Evolutionary conservation across 2,113 vertebrate species (phyloP).

Genomic region (Cyprinus carpio): DNA sequence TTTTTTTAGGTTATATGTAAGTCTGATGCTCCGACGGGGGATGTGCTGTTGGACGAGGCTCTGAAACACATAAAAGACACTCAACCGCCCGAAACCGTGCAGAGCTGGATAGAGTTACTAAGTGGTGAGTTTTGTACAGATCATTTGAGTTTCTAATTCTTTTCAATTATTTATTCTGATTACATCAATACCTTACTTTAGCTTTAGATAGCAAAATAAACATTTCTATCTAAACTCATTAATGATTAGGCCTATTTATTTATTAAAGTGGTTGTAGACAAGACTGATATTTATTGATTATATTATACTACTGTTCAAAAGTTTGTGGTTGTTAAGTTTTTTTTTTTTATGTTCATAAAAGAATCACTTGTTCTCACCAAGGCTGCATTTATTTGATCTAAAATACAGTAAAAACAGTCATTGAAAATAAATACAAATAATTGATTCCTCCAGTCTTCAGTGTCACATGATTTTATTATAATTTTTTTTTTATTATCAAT

Average conservation of each 20-base stretch:
- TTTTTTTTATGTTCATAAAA: not conserved
- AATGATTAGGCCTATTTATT: no score
- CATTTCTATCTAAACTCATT: not conserved
- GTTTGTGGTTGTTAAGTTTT: not conserved
- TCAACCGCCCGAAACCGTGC: slow-evolving; percentile 92
- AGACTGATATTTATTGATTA: not conserved
- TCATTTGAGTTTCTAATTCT: not conserved
- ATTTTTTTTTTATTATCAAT: no score
- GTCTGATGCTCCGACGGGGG: slow-evolving; percentile 93
- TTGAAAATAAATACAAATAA: no score
- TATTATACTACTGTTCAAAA: not conserved
- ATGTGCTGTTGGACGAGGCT: slow-evolving; percentile 94
- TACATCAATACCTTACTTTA: not conserved
- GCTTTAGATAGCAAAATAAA: not conserved
- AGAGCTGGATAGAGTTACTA: slow-evolving; percentile 97
- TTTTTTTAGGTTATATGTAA: slow-evolving; percentile 89
- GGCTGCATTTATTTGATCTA: no score
- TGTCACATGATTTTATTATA: not conserved
- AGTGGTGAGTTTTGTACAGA: slow-evolving; percentile 82
- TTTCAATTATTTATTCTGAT: not conserved
- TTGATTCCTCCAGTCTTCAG: not conserved
- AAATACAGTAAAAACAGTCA: no score
- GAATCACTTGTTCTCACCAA: not conserved
- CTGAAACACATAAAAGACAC: slow-evolving; percentile 97
- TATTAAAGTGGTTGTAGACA: not conserved